phyloP scores from a whole-genome alignment of 2,113 vertebrate genomes.

The Notarius lentiginosus region DNA sequence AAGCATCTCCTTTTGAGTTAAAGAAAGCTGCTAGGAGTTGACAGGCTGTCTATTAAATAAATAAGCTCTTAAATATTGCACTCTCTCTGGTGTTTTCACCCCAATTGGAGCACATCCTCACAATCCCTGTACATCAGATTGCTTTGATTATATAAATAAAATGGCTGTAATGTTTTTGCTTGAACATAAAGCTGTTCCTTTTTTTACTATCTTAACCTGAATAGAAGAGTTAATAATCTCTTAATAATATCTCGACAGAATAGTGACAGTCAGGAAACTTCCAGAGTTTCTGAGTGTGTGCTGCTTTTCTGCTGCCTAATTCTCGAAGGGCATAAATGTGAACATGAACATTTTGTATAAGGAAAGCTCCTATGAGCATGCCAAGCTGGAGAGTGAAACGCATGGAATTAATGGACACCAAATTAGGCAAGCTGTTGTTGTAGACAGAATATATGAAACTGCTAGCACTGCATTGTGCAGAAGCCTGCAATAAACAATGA shows the following conservation, averaged over 20 bases:
- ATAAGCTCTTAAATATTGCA: constrained; percentile 50
- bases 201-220: constrained; percentile 11
- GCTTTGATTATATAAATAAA: constrained; percentile 34
- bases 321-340: constrained; percentile 29
- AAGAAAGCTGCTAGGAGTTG: constrained; percentile 52
- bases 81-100: constrained; percentile 46
- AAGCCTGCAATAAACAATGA: not conserved
- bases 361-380: constrained; percentile 38
- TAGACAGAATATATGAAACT: constrained; percentile 29
- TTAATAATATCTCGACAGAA: not conserved
- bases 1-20: constrained; percentile 57
- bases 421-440: constrained; percentile 33
- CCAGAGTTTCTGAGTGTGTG: not conserved
- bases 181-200: not conserved
- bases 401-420: constrained; percentile 43
- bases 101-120: constrained; percentile 29
- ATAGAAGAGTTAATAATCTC: constrained; percentile 16
- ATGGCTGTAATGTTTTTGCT: constrained; percentile 12
- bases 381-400: constrained; percentile 43
- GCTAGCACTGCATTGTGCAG: not conserved
- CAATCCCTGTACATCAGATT: constrained; percentile 1
- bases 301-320: constrained; percentile 1
- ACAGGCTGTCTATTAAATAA: constrained; percentile 56
- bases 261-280: not conserved
- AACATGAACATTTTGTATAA: constrained; percentile 3